A percentile compares a stretch with the other conserved stretches of the same genome.
Evolutionary conservation across 1,140 invertebrate species (phyloP).

Genomic region (Mizuhopecten yessoensis): DNA sequence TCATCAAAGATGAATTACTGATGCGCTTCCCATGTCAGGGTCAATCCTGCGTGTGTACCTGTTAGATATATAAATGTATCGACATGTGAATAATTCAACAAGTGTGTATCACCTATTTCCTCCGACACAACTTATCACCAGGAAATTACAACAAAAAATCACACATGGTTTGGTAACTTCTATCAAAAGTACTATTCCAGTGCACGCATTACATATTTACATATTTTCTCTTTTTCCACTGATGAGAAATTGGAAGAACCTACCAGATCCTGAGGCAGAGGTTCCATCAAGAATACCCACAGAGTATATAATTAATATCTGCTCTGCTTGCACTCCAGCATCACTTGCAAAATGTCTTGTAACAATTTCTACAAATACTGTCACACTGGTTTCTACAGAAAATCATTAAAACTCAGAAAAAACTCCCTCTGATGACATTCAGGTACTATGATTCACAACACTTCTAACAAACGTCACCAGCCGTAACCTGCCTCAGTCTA

Average conservation of each 20-base stretch:
- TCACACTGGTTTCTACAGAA: neutral
- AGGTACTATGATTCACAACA: neutral
- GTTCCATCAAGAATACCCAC: neutral
- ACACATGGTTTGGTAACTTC: neutral
- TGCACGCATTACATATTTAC: neutral
- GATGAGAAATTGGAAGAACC: neutral
- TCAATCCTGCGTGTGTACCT: constrained; percentile 9
- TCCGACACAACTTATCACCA: neutral
- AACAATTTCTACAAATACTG: neutral
- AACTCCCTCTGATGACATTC: neutral
- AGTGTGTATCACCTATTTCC: neutral
- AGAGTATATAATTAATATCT: neutral
- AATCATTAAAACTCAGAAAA: neutral
- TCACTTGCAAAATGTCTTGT: neutral
- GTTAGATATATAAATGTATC: neutral
- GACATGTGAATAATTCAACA: constrained; percentile 17
- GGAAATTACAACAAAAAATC: neutral
- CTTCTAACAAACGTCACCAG: too few species aligned
- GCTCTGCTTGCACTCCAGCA: neutral
- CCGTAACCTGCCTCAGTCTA: neutral
- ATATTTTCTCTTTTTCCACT: too few species aligned
- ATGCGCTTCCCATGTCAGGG: neutral
- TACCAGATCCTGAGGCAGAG: neutral
- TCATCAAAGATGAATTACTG: neutral
- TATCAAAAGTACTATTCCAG: neutral